Conservation (phyloP, 64 coral and sea anemone species). For the Stichodactyla helianthus region DNA sequence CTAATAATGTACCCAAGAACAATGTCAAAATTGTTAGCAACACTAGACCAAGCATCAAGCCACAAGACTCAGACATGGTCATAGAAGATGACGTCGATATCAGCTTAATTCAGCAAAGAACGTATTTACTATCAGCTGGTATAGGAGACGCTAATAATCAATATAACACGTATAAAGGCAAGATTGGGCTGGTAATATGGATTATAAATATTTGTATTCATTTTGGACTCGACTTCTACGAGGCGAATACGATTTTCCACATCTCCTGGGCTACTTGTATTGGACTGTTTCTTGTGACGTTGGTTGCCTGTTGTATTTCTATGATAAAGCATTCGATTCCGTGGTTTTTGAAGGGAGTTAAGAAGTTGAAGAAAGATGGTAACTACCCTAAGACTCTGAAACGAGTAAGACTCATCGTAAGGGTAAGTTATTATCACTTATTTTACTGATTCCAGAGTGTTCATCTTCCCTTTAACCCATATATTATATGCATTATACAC, state of each 20-base stretch:
- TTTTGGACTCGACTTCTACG: conserved; percentile 85
- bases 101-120: conserved; percentile 63
- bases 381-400: conserved; percentile 74
- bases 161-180: conserved; percentile 69
- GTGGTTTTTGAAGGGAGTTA: conserved; percentile 85
- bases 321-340: conserved; percentile 85
- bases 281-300: conserved; percentile 69
- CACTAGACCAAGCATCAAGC: neutral
- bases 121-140: conserved; percentile 75
- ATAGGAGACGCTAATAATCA: conserved; percentile 69
- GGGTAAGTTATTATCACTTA: conserved; percentile 36
- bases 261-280: conserved; percentile 89
- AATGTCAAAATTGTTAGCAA: neutral
- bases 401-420: conserved; percentile 58
- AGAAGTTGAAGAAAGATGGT: conserved; percentile 83
- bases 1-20: neutral
- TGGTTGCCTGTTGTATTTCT: conserved; percentile 73
- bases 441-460: neutral
- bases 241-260: conserved; percentile 75
- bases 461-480: neutral
- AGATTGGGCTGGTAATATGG: conserved; percentile 72
- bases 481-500: too few relatives aligned
- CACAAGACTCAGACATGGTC: neutral
- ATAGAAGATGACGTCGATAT: conserved; percentile 50
- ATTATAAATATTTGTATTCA: conserved; percentile 77